Evolutionary conservation across 23 tunicate genomes (phyloP).

Genomic region (Styela clava): DNA sequence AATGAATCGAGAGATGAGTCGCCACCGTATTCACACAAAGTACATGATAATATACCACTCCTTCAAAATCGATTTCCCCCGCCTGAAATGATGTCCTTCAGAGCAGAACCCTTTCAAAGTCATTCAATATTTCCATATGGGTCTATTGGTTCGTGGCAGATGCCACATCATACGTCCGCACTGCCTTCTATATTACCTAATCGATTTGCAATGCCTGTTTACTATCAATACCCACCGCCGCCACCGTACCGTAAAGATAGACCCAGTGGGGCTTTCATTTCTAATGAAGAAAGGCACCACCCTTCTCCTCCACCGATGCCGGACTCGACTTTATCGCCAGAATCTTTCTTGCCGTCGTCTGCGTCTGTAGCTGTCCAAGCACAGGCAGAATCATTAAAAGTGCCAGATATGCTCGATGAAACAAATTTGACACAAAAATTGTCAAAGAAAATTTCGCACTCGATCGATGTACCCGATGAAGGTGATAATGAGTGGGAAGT

Average conservation of each 20-base stretch:
- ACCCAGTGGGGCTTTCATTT: too few species aligned
- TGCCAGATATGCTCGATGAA: neutral
- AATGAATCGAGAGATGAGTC: neutral
- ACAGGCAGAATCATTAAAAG: neutral
- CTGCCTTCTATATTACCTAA: constrained; percentile 18
- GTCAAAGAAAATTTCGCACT: neutral
- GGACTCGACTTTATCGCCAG: constrained; percentile 39
- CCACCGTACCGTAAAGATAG: neutral
- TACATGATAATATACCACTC: neutral
- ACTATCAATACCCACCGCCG: constrained; percentile 7
- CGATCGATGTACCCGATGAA: neutral
- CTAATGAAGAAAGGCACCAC: neutral
- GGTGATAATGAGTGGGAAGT: constrained; percentile 28
- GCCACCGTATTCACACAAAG: neutral
- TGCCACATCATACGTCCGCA: constrained; percentile 23
- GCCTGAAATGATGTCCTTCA: neutral
- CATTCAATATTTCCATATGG: constrained; percentile 10
- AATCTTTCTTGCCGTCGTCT: neutral
- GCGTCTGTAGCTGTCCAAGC: constrained; percentile 9
- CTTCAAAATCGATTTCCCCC: neutral
- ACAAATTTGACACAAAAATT: neutral
- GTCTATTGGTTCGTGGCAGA: constrained; percentile 6
- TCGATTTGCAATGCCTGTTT: constrained; percentile 5
- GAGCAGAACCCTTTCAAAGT: constrained; percentile 6
- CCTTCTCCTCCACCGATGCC: constrained; percentile 31